These are phyloP conservation scores for Galbula dea DNA, from an alignment of 2,113 vertebrate genomes.

Conservation along the genomic window DNA sequence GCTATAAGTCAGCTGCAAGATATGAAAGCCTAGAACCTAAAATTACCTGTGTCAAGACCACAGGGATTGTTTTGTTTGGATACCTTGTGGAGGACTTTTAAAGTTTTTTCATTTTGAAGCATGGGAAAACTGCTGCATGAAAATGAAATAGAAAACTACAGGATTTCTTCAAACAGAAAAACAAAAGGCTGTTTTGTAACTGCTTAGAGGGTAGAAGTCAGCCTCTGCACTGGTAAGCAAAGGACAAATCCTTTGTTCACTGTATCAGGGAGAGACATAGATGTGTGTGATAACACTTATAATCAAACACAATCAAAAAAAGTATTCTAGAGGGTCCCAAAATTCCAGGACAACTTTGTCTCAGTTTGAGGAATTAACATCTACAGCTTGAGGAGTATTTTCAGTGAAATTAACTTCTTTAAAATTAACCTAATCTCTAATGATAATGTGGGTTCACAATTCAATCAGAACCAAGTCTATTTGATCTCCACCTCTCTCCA, in stretches of 20 bases:
- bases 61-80: constrained; percentile 54
- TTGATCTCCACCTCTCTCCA: neutral
- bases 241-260: neutral
- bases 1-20: constrained; percentile 42
- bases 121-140: neutral
- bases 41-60: constrained; percentile 43
- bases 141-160: neutral
- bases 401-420: neutral
- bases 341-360: neutral
- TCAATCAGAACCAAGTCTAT: neutral
- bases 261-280: neutral
- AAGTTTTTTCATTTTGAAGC: neutral
- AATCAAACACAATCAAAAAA: neutral
- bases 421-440: neutral
- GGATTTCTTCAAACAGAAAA: neutral
- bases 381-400: neutral
- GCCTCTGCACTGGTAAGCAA: neutral
- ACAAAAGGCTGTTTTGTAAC: neutral
- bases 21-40: constrained; percentile 34
- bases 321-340: neutral
- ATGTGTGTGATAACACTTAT: neutral
- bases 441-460: neutral
- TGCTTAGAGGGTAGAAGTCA: neutral
- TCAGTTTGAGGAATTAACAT: neutral
- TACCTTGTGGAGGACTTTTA: neutral